Evolutionary conservation across 23 tunicate genomes (phyloP), one percentile per base, ranked within the genome.

Genomic region (Halocynthia roretzi): DNA sequence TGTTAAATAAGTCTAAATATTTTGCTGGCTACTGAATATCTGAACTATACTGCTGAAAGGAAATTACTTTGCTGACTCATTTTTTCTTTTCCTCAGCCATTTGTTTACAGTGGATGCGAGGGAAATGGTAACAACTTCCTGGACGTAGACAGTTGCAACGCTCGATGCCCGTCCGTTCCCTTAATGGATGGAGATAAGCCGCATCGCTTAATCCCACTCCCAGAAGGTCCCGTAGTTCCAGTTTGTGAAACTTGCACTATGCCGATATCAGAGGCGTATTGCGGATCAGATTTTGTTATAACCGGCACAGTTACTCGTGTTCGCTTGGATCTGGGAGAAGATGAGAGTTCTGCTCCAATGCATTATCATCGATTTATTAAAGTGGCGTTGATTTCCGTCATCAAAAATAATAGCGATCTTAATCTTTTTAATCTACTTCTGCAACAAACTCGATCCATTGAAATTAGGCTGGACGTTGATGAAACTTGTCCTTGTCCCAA

Each of bases 121-220:
- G 70, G 70, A 65, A 65, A 65, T 15, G 10, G 19, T 20, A 65
- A 65, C 31, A 65, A 65, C 70, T 65, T 65, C 19, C 70, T 15
- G 19, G 19, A 65, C 31, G 70, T 65, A 40, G 22, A 20, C 19
- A 48, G 48, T 0, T 65, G 70, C 31, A 40, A 48, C 17, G 70
- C 70, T 8, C 22, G 70, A 65, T 65, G 70, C 5, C 70, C 70
- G 10, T 65, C 70, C 5, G 10, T 15, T 10, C 10, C 70, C 31
- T 5, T 48, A 15, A 65, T 0, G 48, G 31, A 31, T 4, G 44
- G 44, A 31, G 44, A 31, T 4, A 31, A 31, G 44, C 44, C 44
- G 4, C 44, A 65, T 15, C 70, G 19, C 31, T 65, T 48, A 10
- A 48, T 65, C n/a, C 10, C 70, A 48, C 22, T 15, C 19, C 15